Conservation (phyloP, 2,113 vertebrate genomes). For the Ascaphus truei region DNA sequence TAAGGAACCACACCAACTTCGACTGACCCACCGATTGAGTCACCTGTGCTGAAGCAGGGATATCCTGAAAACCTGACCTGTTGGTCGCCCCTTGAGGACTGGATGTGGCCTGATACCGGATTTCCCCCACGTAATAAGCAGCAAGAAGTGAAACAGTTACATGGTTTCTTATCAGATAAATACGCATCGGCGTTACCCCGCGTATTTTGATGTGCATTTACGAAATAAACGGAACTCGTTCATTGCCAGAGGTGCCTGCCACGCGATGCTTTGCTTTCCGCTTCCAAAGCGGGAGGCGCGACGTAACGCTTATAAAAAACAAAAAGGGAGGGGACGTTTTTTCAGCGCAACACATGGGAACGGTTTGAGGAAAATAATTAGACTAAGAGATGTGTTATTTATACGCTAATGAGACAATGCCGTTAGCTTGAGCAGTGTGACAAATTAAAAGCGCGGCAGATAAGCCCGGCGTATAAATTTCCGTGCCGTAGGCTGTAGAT, state of each 20-base stretch:
- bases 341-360: constrained; percentile 7
- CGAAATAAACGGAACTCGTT: background rate
- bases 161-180: too few species aligned
- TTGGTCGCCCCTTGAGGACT: too few species aligned
- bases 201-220: background rate
- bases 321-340: background rate
- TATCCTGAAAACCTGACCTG: too few species aligned
- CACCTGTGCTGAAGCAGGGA: too few species aligned
- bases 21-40: too few species aligned
- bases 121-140: too few species aligned
- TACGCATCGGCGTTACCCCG: too few species aligned
- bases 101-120: too few species aligned
- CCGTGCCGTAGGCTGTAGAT: background rate
- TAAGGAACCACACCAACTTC: too few species aligned
- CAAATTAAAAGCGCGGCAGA: constrained; percentile 20
- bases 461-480: constrained; percentile 10
- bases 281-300: too few species aligned
- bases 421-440: constrained; percentile 23
- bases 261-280: background rate
- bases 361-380: constrained; percentile 28
- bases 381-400: constrained; percentile 30
- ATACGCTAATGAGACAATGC: constrained; percentile 24
- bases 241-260: background rate
- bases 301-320: constrained; percentile 1
- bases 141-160: too few species aligned